A percentile compares a stretch with the other conserved stretches of the same genome.
Evolutionary conservation across 2,888 invertebrate species (phyloP).

Genomic region (Hypolimnas misippus): DNA sequence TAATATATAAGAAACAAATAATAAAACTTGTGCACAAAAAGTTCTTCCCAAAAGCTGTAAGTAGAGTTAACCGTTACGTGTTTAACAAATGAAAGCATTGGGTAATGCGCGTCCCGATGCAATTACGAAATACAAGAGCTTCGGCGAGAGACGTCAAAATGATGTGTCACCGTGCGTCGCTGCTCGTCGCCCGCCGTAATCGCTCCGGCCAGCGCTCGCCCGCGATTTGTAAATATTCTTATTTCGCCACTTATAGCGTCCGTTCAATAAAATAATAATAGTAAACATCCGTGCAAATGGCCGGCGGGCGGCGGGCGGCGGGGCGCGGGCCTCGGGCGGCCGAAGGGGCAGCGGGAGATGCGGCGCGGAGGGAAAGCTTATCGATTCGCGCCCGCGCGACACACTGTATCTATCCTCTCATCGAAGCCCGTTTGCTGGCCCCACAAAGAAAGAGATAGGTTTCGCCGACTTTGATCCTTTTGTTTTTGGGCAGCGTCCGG

Average conservation of each 20-base stretch:
- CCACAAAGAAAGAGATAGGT: slow-evolving; percentile 84
- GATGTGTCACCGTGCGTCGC: slow-evolving; percentile 1
- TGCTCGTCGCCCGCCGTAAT: slow-evolving; percentile 35
- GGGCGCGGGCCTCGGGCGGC: slow-evolving; percentile 56
- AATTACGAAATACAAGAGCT: slow-evolving; percentile 17
- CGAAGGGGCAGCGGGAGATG: slow-evolving; percentile 53
- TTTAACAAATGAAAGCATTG: slow-evolving; percentile 11
- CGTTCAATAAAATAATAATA: slow-evolving; percentile 84
- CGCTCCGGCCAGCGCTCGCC: slow-evolving; percentile 36
- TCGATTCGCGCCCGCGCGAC: slow-evolving; percentile 83
- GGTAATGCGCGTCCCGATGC: slow-evolving; percentile 4
- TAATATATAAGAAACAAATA: neutral
- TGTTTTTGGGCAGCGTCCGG: slow-evolving; percentile 85
- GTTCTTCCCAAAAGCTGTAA: neutral
- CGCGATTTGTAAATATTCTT: slow-evolving; percentile 76
- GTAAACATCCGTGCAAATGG: slow-evolving; percentile 84
- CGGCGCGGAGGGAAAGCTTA: slow-evolving; percentile 56
- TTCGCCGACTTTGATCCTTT: slow-evolving; percentile 84
- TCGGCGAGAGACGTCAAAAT: neutral
- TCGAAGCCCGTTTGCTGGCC: slow-evolving; percentile 81
- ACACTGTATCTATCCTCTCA: slow-evolving; percentile 83
- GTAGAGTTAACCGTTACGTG: neutral
- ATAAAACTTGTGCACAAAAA: neutral
- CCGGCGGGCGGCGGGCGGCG: slow-evolving; percentile 65
- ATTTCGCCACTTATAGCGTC: slow-evolving; percentile 76